Evolutionary conservation across 2,113 vertebrate species (phyloP).

Genomic region (Uropsilus gracilis): DNA sequence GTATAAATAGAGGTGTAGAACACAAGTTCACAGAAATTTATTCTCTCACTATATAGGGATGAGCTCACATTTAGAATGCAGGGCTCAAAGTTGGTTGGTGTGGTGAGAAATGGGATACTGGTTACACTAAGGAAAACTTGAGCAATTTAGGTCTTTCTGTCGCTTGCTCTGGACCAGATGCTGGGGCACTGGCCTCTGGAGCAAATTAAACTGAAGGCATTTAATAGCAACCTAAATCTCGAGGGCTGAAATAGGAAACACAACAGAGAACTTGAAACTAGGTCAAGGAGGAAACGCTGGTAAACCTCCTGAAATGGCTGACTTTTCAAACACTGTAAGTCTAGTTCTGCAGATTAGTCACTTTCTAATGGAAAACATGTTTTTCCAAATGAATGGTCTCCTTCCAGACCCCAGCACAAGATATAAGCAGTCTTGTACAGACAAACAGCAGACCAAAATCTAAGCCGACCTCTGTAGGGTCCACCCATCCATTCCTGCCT

Average conservation of each 20-base stretch:
- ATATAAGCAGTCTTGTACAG: neutral
- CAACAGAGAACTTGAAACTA: conserved; percentile 50
- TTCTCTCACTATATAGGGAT: conserved; percentile 69
- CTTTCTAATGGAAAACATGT: conserved; percentile 15
- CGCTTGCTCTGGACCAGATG: conserved; percentile 41
- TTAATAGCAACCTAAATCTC: conserved; percentile 61
- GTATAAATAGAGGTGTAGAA: conserved; percentile 82
- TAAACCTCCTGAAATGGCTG: conserved; percentile 22
- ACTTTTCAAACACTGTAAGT: neutral
- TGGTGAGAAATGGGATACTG: conserved; percentile 31
- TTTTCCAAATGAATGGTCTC: neutral
- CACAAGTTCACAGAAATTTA: conserved; percentile 71
- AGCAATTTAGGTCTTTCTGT: conserved; percentile 46
- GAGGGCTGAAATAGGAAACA: conserved; percentile 37
- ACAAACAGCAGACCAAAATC: neutral
- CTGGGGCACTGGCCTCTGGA: conserved; percentile 26
- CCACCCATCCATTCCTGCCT: accelerated
- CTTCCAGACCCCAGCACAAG: neutral
- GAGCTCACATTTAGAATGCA: conserved; percentile 67
- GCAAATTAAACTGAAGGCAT: conserved; percentile 56
- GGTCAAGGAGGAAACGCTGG: conserved; percentile 68
- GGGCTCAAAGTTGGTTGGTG: conserved; percentile 32
- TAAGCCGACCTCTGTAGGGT: neutral
- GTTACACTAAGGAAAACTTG: conserved; percentile 12
- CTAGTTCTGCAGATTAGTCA: neutral